Conservation (phyloP, 2,888 invertebrate species). For the Mythimna ferrago region DNA sequence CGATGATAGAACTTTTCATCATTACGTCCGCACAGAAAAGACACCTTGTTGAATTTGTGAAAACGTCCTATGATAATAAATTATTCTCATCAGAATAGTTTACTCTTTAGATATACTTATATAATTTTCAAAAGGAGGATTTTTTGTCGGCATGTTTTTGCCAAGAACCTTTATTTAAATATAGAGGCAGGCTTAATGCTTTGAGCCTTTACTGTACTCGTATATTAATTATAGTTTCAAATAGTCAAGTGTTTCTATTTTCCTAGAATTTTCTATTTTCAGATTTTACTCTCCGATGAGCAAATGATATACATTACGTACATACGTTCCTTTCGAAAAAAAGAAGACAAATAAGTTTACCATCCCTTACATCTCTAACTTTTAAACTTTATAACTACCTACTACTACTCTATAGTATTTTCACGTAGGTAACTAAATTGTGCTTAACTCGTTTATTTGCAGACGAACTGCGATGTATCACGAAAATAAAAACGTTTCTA, state of each 20-base stretch:
- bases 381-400: background rate
- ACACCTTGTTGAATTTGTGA: background rate
- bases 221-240: too few species aligned
- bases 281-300: background rate
- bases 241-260: too few species aligned
- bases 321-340: background rate
- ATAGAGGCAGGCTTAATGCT: too few species aligned
- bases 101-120: background rate
- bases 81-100: background rate
- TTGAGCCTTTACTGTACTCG: too few species aligned
- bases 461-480: slow-evolving; percentile 25
- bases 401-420: slow-evolving; percentile 12
- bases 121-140: too few species aligned
- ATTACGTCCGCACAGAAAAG: background rate
- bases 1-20: slow-evolving; percentile 8
- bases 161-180: too few species aligned
- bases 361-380: background rate
- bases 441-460: slow-evolving; percentile 30
- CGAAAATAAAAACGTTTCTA: slow-evolving; percentile 21
- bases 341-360: background rate
- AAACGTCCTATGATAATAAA: background rate
- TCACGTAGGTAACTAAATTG: slow-evolving; percentile 44
- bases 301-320: background rate
- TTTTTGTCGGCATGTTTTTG: too few species aligned
- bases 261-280: background rate